Conservation (phyloP, 1,140 invertebrate genomes). For the Trichoplusia ni region DNA sequence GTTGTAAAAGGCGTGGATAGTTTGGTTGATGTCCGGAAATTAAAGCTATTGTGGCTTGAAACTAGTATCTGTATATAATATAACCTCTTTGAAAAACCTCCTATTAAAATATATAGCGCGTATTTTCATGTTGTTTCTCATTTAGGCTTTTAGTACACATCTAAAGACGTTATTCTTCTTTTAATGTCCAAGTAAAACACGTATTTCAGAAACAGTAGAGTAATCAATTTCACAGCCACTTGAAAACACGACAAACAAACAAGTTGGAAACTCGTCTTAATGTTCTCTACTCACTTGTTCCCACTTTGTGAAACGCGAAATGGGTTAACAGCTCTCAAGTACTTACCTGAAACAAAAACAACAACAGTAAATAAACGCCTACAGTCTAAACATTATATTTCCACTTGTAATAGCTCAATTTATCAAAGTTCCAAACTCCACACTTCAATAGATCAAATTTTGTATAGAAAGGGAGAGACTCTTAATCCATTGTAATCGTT, state of each 20-base stretch:
- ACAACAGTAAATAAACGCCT: slow-evolving; percentile 20
- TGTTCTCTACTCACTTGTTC: not conserved
- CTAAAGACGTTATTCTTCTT: too few relatives aligned
- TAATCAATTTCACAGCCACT: not conserved
- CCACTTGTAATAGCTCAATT: slow-evolving; percentile 22
- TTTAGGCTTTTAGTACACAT: too few relatives aligned
- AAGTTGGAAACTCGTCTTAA: not conserved
- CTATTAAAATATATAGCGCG: too few relatives aligned
- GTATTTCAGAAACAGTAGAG: too few relatives aligned
- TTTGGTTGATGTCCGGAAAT: too few relatives aligned
- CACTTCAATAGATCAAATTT: slow-evolving; percentile 48
- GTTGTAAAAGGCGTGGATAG: too few relatives aligned
- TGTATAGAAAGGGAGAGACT: slow-evolving; percentile 33
- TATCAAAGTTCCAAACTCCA: slow-evolving; percentile 36
- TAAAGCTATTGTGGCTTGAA: too few relatives aligned
- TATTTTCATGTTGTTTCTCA: too few relatives aligned
- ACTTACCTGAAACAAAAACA: slow-evolving; percentile 48
- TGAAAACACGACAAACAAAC: slow-evolving; percentile 9
- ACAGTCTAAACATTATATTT: not conserved
- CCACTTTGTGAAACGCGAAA: slow-evolving; percentile 4
- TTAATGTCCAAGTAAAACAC: too few relatives aligned
- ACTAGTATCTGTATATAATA: too few relatives aligned
- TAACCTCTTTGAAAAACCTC: too few relatives aligned
- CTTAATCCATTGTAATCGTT: slow-evolving; percentile 46
- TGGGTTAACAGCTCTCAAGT: slow-evolving; percentile 2